Conservation (phyloP, 1,140 invertebrate species). For the Drosophila sucinea region DNA sequence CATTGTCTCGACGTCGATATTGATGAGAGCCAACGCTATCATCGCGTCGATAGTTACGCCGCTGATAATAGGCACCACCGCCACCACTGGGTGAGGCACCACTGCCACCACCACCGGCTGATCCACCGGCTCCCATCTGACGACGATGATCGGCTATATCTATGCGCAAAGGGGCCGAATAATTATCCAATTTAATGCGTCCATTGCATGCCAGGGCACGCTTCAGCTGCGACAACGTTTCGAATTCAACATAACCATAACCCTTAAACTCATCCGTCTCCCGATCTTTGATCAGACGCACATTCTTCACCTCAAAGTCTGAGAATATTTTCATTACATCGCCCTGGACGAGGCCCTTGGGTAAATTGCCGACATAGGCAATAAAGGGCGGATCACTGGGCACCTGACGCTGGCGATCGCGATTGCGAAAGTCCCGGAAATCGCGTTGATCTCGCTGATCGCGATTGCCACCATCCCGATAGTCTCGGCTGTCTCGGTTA, state of each 20-base stretch:
- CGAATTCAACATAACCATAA: constrained; percentile 98
- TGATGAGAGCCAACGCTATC: constrained; percentile 54
- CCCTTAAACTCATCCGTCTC: constrained; percentile 97
- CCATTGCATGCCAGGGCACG: constrained; percentile 92
- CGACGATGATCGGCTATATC: constrained; percentile 94
- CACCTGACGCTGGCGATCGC: constrained; percentile 84
- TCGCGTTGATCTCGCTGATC: constrained; percentile 34
- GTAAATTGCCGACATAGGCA: constrained; percentile 96
- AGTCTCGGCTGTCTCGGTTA: constrained; percentile 7
- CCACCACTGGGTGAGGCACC: constrained; percentile 42
- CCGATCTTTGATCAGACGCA: constrained; percentile 95
- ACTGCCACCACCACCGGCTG: constrained; percentile 54
- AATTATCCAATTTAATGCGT: constrained; percentile 87
- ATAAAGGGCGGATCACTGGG: constrained; percentile 95
- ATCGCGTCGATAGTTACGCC: constrained; percentile 55
- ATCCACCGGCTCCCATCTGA: constrained; percentile 14
- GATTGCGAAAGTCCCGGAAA: constrained; percentile 54
- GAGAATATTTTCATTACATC: constrained; percentile 95
- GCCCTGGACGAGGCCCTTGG: constrained; percentile 93
- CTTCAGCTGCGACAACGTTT: constrained; percentile 90
- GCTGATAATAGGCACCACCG: constrained; percentile 39
- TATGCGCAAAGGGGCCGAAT: constrained; percentile 87
- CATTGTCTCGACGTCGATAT: constrained; percentile 22
- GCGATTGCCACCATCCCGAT: constrained; percentile 16
- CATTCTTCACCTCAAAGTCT: constrained; percentile 89